Evolutionary conservation across 53 echinoderm and acorn worm species (phyloP).

Genomic region (Echinometra lucunter): DNA sequence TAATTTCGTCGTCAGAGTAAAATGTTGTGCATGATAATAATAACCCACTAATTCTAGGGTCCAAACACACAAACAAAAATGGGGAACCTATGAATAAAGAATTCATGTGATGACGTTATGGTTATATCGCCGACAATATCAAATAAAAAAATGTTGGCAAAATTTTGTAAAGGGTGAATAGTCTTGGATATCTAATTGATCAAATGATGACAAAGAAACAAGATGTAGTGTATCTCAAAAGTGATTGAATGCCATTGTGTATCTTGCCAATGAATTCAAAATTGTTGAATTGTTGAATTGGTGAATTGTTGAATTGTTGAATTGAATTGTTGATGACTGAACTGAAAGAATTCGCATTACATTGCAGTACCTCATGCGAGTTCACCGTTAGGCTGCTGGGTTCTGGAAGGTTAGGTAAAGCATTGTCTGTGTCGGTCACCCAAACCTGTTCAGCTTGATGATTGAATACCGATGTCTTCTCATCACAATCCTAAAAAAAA

Average conservation of each 20-base stretch:
- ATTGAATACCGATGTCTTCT: constrained; percentile 62
- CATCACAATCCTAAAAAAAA: constrained; percentile 38
- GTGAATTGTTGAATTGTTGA: background rate
- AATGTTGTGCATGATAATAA: background rate
- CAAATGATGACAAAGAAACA: too few species aligned
- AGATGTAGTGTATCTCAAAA: background rate
- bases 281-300: background rate
- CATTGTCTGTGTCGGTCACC: constrained; percentile 46
- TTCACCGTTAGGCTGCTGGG: constrained; percentile 57
- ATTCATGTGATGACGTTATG: background rate
- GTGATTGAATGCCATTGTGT: background rate
- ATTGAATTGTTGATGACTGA: background rate
- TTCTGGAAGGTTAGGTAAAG: constrained; percentile 56
- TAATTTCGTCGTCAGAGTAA: background rate
- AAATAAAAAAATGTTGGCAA: background rate
- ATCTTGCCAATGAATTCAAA: background rate
- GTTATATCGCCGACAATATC: background rate
- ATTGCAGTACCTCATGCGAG: background rate
- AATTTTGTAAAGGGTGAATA: background rate
- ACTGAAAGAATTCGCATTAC: too few species aligned
- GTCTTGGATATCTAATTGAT: too few species aligned
- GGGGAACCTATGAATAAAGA: background rate
- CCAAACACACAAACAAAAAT: background rate
- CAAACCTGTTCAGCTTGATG: constrained; percentile 54
- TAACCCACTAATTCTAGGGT: background rate